phyloP scores from a whole-genome alignment of 1,140 invertebrate genomes.

The Eulimnadia texana region DNA sequence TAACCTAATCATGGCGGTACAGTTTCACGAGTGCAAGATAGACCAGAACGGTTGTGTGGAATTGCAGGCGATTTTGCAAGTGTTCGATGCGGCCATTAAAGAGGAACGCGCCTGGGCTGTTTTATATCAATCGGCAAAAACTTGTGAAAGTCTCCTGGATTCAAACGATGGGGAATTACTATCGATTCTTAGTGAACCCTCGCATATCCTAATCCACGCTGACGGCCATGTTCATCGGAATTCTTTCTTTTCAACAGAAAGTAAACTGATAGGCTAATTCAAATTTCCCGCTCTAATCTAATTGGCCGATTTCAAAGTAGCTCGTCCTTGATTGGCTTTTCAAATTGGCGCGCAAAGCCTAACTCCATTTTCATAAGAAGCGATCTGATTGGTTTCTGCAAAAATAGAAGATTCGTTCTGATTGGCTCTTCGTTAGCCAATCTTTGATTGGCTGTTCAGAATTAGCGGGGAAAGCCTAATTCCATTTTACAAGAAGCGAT shows the following conservation, averaged over 20 bases:
- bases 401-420: not conserved
- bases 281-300: not conserved
- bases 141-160: not conserved
- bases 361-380: no score
- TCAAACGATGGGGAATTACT: not conserved
- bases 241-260: not conserved
- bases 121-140: not conserved
- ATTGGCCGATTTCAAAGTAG: not conserved
- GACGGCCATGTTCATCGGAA: not conserved
- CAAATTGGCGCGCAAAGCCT: no score
- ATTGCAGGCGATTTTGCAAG: not conserved
- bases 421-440: no score
- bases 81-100: not conserved
- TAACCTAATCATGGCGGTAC: not conserved
- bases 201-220: not conserved
- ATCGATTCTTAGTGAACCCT: not conserved
- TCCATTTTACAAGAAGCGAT: no score
- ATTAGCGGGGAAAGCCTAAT: no score
- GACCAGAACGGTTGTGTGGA: not conserved
- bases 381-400: not conserved
- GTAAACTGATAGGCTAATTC: not conserved
- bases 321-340: no score
- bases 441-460: no score
- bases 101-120: not conserved
- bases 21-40: not conserved